phyloP scores from a whole-genome alignment of 1,140 invertebrate species.

The Caenorhabditis inopinata region DNA sequence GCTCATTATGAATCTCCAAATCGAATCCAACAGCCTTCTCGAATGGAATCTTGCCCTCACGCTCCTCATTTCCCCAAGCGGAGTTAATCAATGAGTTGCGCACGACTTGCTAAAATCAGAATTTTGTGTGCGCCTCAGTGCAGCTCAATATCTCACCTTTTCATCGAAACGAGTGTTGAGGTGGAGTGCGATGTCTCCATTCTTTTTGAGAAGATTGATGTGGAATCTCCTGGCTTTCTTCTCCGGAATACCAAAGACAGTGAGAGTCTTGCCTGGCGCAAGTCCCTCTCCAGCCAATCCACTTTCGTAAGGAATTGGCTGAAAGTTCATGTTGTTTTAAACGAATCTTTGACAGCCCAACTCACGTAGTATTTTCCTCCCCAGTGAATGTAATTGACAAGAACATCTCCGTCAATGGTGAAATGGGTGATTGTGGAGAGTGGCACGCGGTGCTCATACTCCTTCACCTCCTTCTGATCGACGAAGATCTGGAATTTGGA shows the following conservation, averaged over 20 bases:
- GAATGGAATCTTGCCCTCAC: constrained; percentile 58
- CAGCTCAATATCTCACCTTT: constrained; percentile 49
- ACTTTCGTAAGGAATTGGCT: constrained; percentile 64
- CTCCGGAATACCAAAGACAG: constrained; percentile 62
- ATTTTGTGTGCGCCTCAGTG: background rate
- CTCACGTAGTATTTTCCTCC: constrained; percentile 63
- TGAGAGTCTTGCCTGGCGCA: constrained; percentile 59
- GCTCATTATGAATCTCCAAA: constrained; percentile 61
- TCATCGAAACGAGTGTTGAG: constrained; percentile 65
- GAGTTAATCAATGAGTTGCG: constrained; percentile 58
- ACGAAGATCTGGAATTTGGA: constrained; percentile 58
- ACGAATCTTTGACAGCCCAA: background rate
- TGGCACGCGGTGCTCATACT: constrained; percentile 58
- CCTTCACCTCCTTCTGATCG: constrained; percentile 63
- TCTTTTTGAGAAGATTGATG: constrained; percentile 64
- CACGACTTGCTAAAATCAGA: constrained; percentile 53
- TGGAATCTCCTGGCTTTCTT: constrained; percentile 66
- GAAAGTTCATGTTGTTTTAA: constrained; percentile 34
- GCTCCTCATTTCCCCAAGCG: constrained; percentile 64
- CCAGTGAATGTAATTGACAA: constrained; percentile 58
- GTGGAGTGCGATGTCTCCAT: constrained; percentile 65
- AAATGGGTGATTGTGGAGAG: constrained; percentile 60
- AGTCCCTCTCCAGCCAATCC: constrained; percentile 60
- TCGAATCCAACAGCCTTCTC: constrained; percentile 62
- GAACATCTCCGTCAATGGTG: constrained; percentile 63